Percentiles rank a stretch among this genome's conserved stretches.
Evolutionary conservation across 2,888 invertebrate genomes (phyloP).

Genomic region (Dexiosoma caninum): DNA sequence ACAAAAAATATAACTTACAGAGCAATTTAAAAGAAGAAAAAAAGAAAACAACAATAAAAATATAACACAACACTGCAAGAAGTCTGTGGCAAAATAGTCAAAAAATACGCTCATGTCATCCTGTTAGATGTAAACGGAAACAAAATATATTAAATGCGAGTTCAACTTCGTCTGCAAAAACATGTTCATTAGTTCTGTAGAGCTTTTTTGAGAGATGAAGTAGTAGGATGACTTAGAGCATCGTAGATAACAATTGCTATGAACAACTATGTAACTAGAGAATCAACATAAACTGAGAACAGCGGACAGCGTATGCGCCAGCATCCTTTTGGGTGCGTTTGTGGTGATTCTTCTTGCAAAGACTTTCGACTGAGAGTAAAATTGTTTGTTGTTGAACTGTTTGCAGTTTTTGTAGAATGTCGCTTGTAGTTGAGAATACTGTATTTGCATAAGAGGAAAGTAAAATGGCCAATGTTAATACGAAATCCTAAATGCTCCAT

Average conservation of each 20-base stretch:
- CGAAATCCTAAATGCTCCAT: conserved; percentile 66
- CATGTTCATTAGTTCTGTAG: conserved; percentile 13
- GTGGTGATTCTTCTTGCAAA: neutral
- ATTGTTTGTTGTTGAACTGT: conserved; percentile 2
- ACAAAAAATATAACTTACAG: conserved; percentile 38
- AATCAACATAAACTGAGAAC: conserved; percentile 16
- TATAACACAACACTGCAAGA: conserved; percentile 4
- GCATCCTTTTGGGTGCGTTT: conserved; percentile 61
- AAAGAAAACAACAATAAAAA: neutral
- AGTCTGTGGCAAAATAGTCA: conserved; percentile 68
- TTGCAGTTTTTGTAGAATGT: conserved; percentile 65
- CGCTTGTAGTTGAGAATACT: conserved; percentile 69
- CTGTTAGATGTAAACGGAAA: conserved; percentile 28
- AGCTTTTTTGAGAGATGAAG: conserved; percentile 34
- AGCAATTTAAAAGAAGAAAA: conserved; percentile 23
- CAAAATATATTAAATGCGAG: conserved; percentile 17
- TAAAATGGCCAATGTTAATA: conserved; percentile 44
- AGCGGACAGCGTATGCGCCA: conserved; percentile 24
- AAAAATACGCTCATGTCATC: conserved; percentile 51
- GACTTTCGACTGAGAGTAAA: neutral
- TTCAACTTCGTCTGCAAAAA: conserved; percentile 12
- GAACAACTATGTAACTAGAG: neutral
- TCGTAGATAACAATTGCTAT: conserved; percentile 8
- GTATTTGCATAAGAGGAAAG: conserved; percentile 7
- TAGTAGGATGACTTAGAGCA: conserved; percentile 2